Evolutionary conservation across 2,888 invertebrate genomes (phyloP).

Genomic region (Catocala sponsa): DNA sequence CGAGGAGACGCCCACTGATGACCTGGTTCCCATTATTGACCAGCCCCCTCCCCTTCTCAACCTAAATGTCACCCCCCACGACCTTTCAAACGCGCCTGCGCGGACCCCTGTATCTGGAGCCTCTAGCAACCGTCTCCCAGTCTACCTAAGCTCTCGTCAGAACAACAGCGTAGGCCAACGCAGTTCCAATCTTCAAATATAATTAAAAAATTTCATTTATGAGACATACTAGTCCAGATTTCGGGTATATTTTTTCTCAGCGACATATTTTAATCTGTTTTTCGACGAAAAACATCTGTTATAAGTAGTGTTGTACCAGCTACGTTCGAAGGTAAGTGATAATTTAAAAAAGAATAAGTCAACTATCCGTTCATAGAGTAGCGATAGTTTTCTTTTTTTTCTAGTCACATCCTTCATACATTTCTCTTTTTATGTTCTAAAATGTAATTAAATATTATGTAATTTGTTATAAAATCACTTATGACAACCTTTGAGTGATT

Average conservation of each 20-base stretch:
- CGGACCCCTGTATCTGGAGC: slow-evolving; percentile 34
- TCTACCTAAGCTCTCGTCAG: slow-evolving; percentile 58
- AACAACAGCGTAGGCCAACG: slow-evolving; percentile 52
- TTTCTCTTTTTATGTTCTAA: slow-evolving; percentile 9
- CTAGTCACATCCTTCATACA: slow-evolving; percentile 35
- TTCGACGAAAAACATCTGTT: slow-evolving; percentile 83
- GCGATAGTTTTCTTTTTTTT: slow-evolving; percentile 38
- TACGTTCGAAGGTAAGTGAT: slow-evolving; percentile 40
- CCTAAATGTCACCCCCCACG: slow-evolving; percentile 62
- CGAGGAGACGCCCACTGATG: slow-evolving; percentile 56
- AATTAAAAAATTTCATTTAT: slow-evolving; percentile 68
- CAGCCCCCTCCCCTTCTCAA: slow-evolving; percentile 55
- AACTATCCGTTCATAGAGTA: slow-evolving; percentile 23
- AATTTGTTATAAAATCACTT: slow-evolving; percentile 16
- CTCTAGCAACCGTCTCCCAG: slow-evolving; percentile 64
- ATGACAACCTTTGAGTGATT: slow-evolving; percentile 9
- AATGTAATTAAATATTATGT: slow-evolving; percentile 3
- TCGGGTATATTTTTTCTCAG: slow-evolving; percentile 65
- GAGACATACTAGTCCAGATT: slow-evolving; percentile 74
- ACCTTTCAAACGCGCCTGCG: slow-evolving; percentile 79
- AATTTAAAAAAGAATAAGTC: slow-evolving; percentile 2
- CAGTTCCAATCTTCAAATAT: slow-evolving; percentile 35
- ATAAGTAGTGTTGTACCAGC: slow-evolving; percentile 73
- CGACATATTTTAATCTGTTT: slow-evolving; percentile 79
- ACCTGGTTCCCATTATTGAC: slow-evolving; percentile 68